Base-by-base conservation (phyloP, 2,797 vertebrate species). In the Trematocara caparti region DNA sequence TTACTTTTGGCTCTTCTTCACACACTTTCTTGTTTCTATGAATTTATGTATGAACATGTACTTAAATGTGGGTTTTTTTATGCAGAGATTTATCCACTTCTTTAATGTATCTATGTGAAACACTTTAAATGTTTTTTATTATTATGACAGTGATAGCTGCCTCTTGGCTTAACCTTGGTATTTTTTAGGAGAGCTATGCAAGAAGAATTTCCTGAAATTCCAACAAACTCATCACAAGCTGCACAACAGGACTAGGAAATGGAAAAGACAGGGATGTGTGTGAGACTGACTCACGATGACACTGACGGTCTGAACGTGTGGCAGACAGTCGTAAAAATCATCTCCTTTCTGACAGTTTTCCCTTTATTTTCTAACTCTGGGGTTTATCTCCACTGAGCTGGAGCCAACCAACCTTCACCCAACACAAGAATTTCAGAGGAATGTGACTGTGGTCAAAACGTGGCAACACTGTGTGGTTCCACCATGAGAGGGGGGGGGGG, bases 361-460 rank as follows among this genome's bases (percentile, higher is more conserved):
- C 8, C 11, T 66, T 6, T 24, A 15, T 24, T 77, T 73, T 45
- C 9, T 71, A 17, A 47, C 21, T 5, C 21, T 48, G 80, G 87
- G 83, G 76, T 81, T 84, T 13, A 21, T 62, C 79, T 86, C 80
- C 89, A 87, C 24, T 71, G 75, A 36, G 51, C 12, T 32, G 66
- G 66, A 48, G 66, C 43, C 47, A 27, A 64, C 64, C 66, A 73
- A 82, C 79, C 77, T 88, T 91, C 79, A 57, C 82, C 87, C 90
- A 75, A 53, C 13, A 13, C 73, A 86, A 79, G 90, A 90, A 91
- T 90, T 71, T 85, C 30, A 13, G 57, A 89, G 83, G 94, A 94
- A 95, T 94, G 93, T n/a, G 72, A 82, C 84, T 88, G 93, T 90
- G 94, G 92, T 93, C 85, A 43, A 84, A 88, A 90, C 72, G 83